phyloP scores from a whole-genome alignment of 2,888 invertebrate genomes.

The Cheiracanthium punctorium region DNA sequence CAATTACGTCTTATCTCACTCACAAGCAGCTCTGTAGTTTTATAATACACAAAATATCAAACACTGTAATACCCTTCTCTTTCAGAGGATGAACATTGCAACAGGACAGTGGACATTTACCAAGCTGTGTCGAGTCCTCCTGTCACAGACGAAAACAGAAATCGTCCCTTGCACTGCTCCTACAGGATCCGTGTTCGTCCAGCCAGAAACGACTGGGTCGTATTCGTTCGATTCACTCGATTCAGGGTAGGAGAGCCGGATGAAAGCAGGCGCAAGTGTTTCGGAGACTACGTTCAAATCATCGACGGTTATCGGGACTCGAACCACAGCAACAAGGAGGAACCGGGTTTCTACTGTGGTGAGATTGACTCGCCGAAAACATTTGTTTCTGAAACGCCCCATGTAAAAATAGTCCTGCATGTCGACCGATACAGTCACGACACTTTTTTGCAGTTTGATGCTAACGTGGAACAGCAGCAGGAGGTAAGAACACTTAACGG shows the following conservation, averaged over 20 bases:
- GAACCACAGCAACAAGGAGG: constrained; percentile 64
- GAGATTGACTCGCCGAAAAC: constrained; percentile 95
- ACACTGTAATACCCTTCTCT: neutral
- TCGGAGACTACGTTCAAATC: constrained; percentile 71
- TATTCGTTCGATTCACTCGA: constrained; percentile 75
- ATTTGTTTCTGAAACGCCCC: constrained; percentile 94
- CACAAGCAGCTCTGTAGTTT: too few relatives aligned
- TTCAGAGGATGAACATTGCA: constrained; percentile 86
- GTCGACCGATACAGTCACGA: constrained; percentile 95
- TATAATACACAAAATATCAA: too few relatives aligned
- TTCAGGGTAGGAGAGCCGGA: constrained; percentile 70
- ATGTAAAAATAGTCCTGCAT: constrained; percentile 92
- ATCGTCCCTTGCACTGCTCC: constrained; percentile 90
- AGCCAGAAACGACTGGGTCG: constrained; percentile 91
- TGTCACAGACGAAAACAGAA: constrained; percentile 87
- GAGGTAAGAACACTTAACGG: too few relatives aligned
- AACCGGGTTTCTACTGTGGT: constrained; percentile 88
- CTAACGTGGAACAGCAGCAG: constrained; percentile 91
- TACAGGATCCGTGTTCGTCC: constrained; percentile 93
- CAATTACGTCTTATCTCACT: too few relatives aligned
- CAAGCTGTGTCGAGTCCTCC: constrained; percentile 93
- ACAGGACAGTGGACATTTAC: constrained; percentile 94
- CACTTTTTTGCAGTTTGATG: constrained; percentile 90
- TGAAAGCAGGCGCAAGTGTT: constrained; percentile 59
- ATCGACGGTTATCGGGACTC: constrained; percentile 72